A percentile compares a stretch with the other conserved stretches of the same genome.
phyloP scores from a whole-genome alignment of 2,797 vertebrate genomes.

The Trachurus trachurus region DNA sequence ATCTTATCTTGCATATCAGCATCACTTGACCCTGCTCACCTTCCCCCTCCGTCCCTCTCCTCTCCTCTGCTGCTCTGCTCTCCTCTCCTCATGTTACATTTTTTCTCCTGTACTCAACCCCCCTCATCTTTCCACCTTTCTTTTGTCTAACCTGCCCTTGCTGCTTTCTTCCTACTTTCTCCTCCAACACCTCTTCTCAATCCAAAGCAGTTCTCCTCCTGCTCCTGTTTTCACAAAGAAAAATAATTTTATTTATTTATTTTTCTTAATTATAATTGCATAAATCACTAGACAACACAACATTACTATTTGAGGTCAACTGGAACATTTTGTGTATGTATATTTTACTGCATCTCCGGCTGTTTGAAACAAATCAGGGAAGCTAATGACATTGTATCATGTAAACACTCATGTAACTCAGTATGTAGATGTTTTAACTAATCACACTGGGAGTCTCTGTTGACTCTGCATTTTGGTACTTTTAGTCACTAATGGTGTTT shows the following conservation, averaged over 20 bases:
- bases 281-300: too few species aligned
- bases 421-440: too few species aligned
- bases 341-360: background rate
- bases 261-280: too few species aligned
- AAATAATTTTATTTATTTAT: too few species aligned
- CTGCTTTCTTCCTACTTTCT: slow-evolving; percentile 11
- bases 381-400: background rate
- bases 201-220: background rate
- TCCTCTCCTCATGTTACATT: slow-evolving; percentile 47
- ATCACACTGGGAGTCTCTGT: too few species aligned
- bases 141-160: slow-evolving; percentile 15
- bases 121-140: background rate
- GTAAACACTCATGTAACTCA: too few species aligned
- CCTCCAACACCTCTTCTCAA: background rate
- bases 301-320: background rate
- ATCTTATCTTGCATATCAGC: slow-evolving; percentile 77
- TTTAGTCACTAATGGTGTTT: too few species aligned
- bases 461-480: too few species aligned
- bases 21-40: slow-evolving; percentile 70
- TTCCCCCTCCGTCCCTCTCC: slow-evolving; percentile 37
- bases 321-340: background rate
- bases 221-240: background rate
- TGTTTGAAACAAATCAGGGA: background rate
- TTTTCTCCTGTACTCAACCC: slow-evolving; percentile 18
- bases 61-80: slow-evolving; percentile 33